phyloP scores from a whole-genome alignment of 37 sponge, comb jelly and placozoan genomes.

The Petrosia ficiformis region DNA sequence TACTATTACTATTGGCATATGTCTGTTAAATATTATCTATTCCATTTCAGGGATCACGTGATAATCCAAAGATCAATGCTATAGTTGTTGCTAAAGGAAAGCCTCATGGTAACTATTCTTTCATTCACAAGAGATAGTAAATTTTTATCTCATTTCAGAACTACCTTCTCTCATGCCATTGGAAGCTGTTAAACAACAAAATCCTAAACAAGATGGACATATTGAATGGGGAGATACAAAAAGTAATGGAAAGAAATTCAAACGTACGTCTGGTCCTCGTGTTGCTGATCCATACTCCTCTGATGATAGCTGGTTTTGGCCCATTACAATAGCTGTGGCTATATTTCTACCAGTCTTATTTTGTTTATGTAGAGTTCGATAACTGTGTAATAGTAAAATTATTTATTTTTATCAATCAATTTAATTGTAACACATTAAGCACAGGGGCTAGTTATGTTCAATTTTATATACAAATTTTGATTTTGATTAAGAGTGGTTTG shows the following conservation, averaged over 20 bases:
- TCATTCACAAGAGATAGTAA: too few relatives aligned
- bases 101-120: slow-evolving; percentile 31
- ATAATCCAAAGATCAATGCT: slow-evolving; percentile 97
- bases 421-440: too few relatives aligned
- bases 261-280: slow-evolving; percentile 81
- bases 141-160: too few relatives aligned
- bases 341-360: slow-evolving; percentile 89
- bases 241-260: slow-evolving; percentile 46
- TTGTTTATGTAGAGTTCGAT: slow-evolving; percentile 78
- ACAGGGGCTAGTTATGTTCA: too few relatives aligned
- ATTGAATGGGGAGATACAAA: slow-evolving; percentile 34
- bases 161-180: slow-evolving; percentile 74
- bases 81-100: slow-evolving; percentile 78
- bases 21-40: too few relatives aligned
- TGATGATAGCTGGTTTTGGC: slow-evolving; percentile 89
- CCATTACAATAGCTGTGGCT: slow-evolving; percentile 87
- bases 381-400: background rate
- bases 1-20: too few relatives aligned
- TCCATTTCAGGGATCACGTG: slow-evolving; percentile 68
- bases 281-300: slow-evolving; percentile 79
- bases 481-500: too few relatives aligned
- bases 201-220: slow-evolving; percentile 23
- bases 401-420: background rate
- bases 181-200: background rate
- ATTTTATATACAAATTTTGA: too few relatives aligned